Evolutionary conservation across 2,888 invertebrate genomes (phyloP).

Genomic region (Masnerella sp.): DNA sequence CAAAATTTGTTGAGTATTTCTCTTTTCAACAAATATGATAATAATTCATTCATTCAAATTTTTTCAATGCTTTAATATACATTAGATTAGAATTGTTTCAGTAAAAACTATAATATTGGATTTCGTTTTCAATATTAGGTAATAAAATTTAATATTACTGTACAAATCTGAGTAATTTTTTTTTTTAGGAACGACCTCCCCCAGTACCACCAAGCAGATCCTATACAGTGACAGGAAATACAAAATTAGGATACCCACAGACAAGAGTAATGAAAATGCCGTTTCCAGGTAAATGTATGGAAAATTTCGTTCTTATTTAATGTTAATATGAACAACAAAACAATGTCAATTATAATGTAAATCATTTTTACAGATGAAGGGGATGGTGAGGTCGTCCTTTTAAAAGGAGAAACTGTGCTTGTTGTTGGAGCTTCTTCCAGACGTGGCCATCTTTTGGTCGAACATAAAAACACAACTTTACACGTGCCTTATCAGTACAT

Average conservation of each 20-base stretch:
- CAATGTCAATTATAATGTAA: too few relatives aligned
- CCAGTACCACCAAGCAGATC: conserved; percentile 93
- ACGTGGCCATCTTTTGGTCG: conserved; percentile 92
- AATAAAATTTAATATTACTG: too few relatives aligned
- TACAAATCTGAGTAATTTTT: too few relatives aligned
- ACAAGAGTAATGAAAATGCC: conserved; percentile 93
- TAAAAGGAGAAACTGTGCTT: conserved; percentile 91
- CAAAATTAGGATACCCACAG: conserved; percentile 95
- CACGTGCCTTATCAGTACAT: conserved; percentile 91
- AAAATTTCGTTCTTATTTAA: too few relatives aligned
- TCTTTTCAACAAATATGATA: too few relatives aligned
- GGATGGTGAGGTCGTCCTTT: conserved; percentile 81
- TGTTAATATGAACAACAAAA: neutral
- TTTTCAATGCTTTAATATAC: too few relatives aligned
- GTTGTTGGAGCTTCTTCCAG: conserved; percentile 92
- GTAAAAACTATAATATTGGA: too few relatives aligned
- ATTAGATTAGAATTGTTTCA: too few relatives aligned
- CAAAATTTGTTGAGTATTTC: too few relatives aligned
- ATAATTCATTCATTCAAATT: too few relatives aligned
- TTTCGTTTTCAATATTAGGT: too few relatives aligned
- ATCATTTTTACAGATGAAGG: conserved; percentile 74
- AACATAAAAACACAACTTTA: conserved; percentile 85
- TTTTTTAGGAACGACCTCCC: conserved; percentile 89
- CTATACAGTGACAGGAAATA: conserved; percentile 93
- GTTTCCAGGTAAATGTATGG: conserved; percentile 86